Base-by-base conservation (phyloP, 2,113 vertebrate species). In the Lagopus muta region DNA sequence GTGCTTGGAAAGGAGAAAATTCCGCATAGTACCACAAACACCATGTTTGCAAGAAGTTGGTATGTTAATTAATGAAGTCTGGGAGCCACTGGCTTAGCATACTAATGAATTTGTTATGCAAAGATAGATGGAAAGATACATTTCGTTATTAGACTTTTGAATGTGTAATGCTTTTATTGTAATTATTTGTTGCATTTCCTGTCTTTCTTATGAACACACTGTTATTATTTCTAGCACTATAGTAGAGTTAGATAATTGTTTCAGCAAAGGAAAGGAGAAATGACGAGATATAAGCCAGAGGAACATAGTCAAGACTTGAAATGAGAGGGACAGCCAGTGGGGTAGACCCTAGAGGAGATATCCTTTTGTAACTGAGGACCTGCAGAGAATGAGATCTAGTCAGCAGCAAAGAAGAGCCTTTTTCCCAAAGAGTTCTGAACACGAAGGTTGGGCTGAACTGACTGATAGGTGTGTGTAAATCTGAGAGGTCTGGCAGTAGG, bases 61-160 rank as follows among this genome's bases (percentile, higher is more conserved):
- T 96, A 95, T 95, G 95, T 69, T 96, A 96, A 95, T 94, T 94
- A 95, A 93, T 93, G 58, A 92, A 95, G 83, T 81, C 77, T 94
- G 61, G 62, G 86, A 96, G 62, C 90, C 89, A 79, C 83, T 87
- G 54, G 18, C 87, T 95, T 96, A 94, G 76, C 78, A 89, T 94
- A 62, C 58, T 94, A 89, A 90, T 92, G 66, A 87, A 90, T 89
- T 93, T 82, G 10, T 90, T 92, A 70, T 28, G 66, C 82, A 95
- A 80, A 92, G 38, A 92, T 38, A 92, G 77, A 90, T 89, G 14
- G 74, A 90, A 94, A 84, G 74, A 92, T 92, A 28, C 8, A 66
- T 85, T 88, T 93, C 40, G 81, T 89, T 89, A 82, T 87, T 93
- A 89, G 58, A 90, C 84, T 85, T 86, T 57, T 79, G 40, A 87